Conservation (phyloP, 2,113 vertebrate species). For the Larimichthys crocea region DNA sequence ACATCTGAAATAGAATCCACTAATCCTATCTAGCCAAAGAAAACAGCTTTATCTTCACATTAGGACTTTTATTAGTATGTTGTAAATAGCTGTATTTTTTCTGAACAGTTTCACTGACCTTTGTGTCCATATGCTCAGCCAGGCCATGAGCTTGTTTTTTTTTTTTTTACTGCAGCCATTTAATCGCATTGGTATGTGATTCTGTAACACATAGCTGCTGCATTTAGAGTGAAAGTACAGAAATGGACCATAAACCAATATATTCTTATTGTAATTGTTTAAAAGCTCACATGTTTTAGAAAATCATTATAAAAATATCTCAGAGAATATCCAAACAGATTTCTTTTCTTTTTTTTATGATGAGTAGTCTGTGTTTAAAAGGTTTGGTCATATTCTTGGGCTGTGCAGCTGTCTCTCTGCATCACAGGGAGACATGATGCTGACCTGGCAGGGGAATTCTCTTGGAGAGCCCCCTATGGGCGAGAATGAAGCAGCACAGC, state of each 20-base stretch:
- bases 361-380: conserved; percentile 64
- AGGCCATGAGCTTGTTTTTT: not conserved
- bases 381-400: conserved; percentile 78
- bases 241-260: not conserved
- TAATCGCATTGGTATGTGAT: conserved; percentile 54
- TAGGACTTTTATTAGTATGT: too few species aligned
- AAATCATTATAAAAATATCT: not conserved
- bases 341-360: conserved; percentile 6
- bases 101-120: not conserved
- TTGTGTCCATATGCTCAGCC: not conserved
- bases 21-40: not conserved
- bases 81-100: too few species aligned
- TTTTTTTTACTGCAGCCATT: not conserved
- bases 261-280: not conserved
- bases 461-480: conserved; percentile 66
- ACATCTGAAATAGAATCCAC: conserved; percentile 38
- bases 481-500: conserved; percentile 51
- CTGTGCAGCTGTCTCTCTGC: conserved; percentile 80
- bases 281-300: not conserved
- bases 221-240: not conserved
- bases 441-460: conserved; percentile 85
- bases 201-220: conserved; percentile 1
- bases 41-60: not conserved
- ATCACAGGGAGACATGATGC: conserved; percentile 82
- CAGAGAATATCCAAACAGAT: not conserved